These are phyloP conservation scores for Goniozus legneri DNA, from an alignment of 1,140 invertebrate genomes.

Conservation along the genomic window DNA sequence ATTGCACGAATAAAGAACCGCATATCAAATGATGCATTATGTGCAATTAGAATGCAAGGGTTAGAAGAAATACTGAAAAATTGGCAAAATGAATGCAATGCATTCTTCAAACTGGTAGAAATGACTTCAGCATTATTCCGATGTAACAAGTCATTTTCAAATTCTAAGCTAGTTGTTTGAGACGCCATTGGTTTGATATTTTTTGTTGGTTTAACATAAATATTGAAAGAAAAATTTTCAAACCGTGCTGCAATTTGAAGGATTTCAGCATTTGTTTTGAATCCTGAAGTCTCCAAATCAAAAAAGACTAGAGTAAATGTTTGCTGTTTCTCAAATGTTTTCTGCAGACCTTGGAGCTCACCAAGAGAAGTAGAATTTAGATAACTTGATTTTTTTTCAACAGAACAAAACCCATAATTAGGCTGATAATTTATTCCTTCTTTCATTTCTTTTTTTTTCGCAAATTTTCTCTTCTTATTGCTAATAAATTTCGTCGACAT, in stretches of 20 bases:
- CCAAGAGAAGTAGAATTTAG: too few species aligned
- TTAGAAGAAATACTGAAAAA: not conserved
- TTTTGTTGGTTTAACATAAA: slow-evolving; percentile 1
- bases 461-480: too few species aligned
- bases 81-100: slow-evolving; percentile 5
- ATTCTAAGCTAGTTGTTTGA: not conserved
- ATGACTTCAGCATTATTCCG: not conserved
- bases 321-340: too few species aligned
- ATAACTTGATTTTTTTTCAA: too few species aligned
- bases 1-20: not conserved
- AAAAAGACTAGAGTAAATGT: too few species aligned
- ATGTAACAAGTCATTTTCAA: slow-evolving; percentile 1
- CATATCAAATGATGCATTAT: not conserved
- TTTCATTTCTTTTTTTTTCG: too few species aligned
- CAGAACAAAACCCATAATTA: too few species aligned
- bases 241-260: not conserved
- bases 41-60: not conserved
- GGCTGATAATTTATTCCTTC: too few species aligned
- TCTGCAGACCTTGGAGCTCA: too few species aligned
- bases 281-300: not conserved
- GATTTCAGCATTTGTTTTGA: not conserved
- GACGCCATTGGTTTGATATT: not conserved
- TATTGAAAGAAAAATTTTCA: not conserved
- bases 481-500: too few species aligned
- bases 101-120: slow-evolving; percentile 2